Conservation (phyloP, 1,140 invertebrate genomes). For the Scaptomyza graminum region DNA sequence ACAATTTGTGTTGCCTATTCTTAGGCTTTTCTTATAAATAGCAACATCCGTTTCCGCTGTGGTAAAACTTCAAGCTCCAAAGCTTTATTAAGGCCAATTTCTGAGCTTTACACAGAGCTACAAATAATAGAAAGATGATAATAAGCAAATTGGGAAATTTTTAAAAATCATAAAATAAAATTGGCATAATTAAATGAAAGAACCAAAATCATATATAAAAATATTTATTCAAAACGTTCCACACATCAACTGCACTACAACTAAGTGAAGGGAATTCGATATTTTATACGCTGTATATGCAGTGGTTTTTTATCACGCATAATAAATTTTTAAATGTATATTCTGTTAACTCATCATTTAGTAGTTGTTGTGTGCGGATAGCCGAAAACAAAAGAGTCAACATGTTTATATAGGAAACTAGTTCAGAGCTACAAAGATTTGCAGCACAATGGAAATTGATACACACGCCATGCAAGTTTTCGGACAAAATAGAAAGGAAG, state of each 20-base stretch:
- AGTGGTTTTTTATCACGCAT: background rate
- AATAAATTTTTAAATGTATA: background rate
- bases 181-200: too few species aligned
- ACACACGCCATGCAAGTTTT: slow-evolving; percentile 63
- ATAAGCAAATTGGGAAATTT: background rate
- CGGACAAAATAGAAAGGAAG: slow-evolving; percentile 51
- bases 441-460: slow-evolving; percentile 53
- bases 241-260: too few species aligned
- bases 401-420: slow-evolving; percentile 55
- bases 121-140: slow-evolving; percentile 5
- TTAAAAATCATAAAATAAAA: background rate
- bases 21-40: background rate
- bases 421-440: slow-evolving; percentile 58
- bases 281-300: background rate
- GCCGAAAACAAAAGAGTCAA: slow-evolving; percentile 2
- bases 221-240: too few species aligned
- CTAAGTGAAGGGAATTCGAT: too few species aligned
- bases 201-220: too few species aligned
- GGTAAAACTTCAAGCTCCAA: slow-evolving; percentile 18
- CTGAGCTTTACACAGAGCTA: slow-evolving; percentile 37
- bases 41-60: slow-evolving; percentile 41
- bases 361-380: background rate
- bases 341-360: background rate
- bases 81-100: slow-evolving; percentile 11
- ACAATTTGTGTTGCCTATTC: slow-evolving; percentile 39